Evolutionary conservation across 2,797 vertebrate species (phyloP).

Genomic region (Australoheros facetus): DNA sequence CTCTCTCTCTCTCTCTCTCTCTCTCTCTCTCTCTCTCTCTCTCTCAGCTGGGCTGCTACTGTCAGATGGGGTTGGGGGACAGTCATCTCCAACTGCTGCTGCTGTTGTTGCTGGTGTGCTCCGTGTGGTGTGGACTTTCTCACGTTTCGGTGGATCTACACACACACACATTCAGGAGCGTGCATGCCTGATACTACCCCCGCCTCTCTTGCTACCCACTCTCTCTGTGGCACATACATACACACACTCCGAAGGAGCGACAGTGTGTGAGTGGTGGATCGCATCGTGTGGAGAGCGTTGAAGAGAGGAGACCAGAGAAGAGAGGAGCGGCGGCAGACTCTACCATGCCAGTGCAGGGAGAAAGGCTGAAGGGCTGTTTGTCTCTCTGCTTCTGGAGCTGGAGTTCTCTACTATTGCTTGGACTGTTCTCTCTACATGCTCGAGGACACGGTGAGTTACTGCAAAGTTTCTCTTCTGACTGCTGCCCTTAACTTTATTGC

Average conservation of each 20-base stretch:
- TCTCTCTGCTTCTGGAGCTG: constrained; percentile 65
- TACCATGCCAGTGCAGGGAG: constrained; percentile 76
- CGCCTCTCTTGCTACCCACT: constrained; percentile 10
- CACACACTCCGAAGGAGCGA: constrained; percentile 46
- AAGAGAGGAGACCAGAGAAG: constrained; percentile 59
- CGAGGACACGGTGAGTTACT: constrained; percentile 71
- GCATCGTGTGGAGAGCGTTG: constrained; percentile 54
- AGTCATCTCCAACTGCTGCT: constrained; percentile 65
- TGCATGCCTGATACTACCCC: constrained; percentile 47
- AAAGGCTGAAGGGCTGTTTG: constrained; percentile 63
- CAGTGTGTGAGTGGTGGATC: constrained; percentile 55
- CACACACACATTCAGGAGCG: constrained; percentile 45
- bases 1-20: constrained; percentile 13
- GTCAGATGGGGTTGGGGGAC: constrained; percentile 71
- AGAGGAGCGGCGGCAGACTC: constrained; percentile 63
- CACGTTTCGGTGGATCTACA: constrained; percentile 56
- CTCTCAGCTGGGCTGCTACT: constrained; percentile 71
- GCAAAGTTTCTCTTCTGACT: constrained; percentile 31
- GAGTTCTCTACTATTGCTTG: constrained; percentile 72
- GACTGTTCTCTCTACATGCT: constrained; percentile 67
- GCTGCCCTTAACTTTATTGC: not conserved
- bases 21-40: constrained; percentile 8
- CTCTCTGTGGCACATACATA: constrained; percentile 26
- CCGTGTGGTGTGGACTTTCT: constrained; percentile 73
- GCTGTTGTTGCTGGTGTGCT: constrained; percentile 57